Base-by-base conservation (phyloP, 2,113 vertebrate genomes). In the Ardeotis arabs region DNA sequence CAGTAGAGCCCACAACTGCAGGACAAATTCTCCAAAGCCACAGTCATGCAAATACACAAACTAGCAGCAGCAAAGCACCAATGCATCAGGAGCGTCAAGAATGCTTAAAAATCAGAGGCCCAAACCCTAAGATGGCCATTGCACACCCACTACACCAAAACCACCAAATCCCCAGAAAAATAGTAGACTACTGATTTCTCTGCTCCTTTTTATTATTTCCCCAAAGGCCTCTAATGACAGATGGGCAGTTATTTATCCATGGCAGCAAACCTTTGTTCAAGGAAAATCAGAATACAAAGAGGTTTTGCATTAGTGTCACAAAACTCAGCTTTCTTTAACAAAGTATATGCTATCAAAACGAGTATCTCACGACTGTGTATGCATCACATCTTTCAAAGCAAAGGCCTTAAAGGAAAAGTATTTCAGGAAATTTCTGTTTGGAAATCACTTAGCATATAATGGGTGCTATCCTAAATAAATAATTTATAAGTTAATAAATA, bases 191-290 rank as follows among this genome's bases (percentile, higher is more conserved):
- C 68, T 82, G 87, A 88, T 90, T 87, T 90, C 67, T 60, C 86
- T 66, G 53, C 62, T 91, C 77, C 33, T 28, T 87, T 95, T 96
- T 84, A 86, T 55, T 81, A 62, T 31, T 64, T 94, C 94, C 94
- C 93, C 66, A 77, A 63, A 94, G 96, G 55, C 81, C 50, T 85
- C 70, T 74, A 64, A 87, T 90, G 94, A 96, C 91, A 96, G 95
- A 97, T 96, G 96, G 96, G 92, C 91, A 94, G 91, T 89, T 95
- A 95, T 87, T 92, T 95, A 93, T 63, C 94, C 92, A 55, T 35
- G 4, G 95, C 91, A 91, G 74, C 4, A 59, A 91, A 93, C 91
- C 95, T 95, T 95, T 92, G 95, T 95, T 80, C 70, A 62, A 75
- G 73, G 85, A 92, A 92, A 94, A 93, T 93, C 90, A 87, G 94